Evolutionary conservation across 2,888 invertebrate genomes (phyloP), one percentile per base, ranked within the genome.

Genomic region (Lithophane socia): DNA sequence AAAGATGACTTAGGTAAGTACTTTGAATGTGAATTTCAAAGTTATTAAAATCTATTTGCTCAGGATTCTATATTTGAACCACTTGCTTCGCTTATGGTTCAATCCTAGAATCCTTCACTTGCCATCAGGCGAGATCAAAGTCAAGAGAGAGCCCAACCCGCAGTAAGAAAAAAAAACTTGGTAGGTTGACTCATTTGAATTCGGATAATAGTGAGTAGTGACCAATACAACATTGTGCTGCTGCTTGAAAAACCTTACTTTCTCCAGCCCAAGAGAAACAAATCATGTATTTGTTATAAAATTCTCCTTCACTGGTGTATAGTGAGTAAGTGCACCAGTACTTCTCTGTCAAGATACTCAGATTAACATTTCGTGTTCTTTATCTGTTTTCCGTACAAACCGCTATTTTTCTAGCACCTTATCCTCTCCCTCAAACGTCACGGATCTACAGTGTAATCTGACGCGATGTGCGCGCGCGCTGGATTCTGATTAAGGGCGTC

Each of bases 401-500:
- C 80, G 82, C 82, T 60, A 0, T 2, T 69, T 16, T 47, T 29
- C 10, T 52, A 9, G 9, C 37, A 86, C 82, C 9, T n/a, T 80
- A 75, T 58, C 9, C 56, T 60, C 77, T 24, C 64, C 84, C 77
- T 24, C 60, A 81, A 82, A 84, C 81, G 87, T 90, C 90, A 90
- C 79, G 89, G 88, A 85, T 87, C 87, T 85, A 90, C 83, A 80
- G 73, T 87, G 89, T 92, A 92, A 92, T 91, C 91, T 90, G 92
- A 92, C 89, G 89, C 84, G 92, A 91, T 89, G 85, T 90, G 90
- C 90, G 89, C 90, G 87, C 87, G 90, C 92, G 92, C 92, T 86
- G 87, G 89, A 88, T 90, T 89, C 89, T 92, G 91, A 93, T 92
- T 92, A 92, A 89, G 87, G 90, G 91, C 91, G 92, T 91, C 91